phyloP scores from a whole-genome alignment of 2,888 invertebrate genomes.

The Xanthorhoe spadicearia region DNA sequence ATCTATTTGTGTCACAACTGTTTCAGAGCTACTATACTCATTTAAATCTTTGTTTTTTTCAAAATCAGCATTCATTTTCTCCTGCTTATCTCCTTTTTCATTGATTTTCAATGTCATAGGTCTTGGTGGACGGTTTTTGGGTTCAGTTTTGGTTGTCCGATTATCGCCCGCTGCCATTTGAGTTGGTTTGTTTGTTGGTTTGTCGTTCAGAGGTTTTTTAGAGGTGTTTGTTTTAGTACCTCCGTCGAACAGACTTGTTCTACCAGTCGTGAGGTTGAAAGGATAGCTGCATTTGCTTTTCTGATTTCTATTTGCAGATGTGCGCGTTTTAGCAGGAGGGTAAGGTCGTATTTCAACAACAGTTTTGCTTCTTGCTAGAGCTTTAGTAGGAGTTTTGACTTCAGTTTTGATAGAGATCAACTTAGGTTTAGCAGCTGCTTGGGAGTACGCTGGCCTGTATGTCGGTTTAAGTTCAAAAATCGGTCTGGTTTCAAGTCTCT shows the following conservation, averaged over 20 bases:
- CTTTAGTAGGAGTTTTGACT: slow-evolving; percentile 62
- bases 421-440: slow-evolving; percentile 82
- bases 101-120: slow-evolving; percentile 68
- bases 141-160: slow-evolving; percentile 64
- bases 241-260: slow-evolving; percentile 76
- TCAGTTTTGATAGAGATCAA: slow-evolving; percentile 63
- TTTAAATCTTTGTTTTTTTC: slow-evolving; percentile 70
- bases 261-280: slow-evolving; percentile 79
- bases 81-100: slow-evolving; percentile 65
- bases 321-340: slow-evolving; percentile 58
- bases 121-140: slow-evolving; percentile 64
- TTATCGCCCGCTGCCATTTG: slow-evolving; percentile 65
- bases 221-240: slow-evolving; percentile 51
- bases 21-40: slow-evolving; percentile 84
- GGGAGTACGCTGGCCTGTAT: slow-evolving; percentile 76
- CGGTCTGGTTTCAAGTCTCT: slow-evolving; percentile 51
- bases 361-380: slow-evolving; percentile 73
- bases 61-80: slow-evolving; percentile 55
- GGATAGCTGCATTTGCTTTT: slow-evolving; percentile 80
- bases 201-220: slow-evolving; percentile 53
- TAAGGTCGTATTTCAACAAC: slow-evolving; percentile 74
- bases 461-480: slow-evolving; percentile 54
- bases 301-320: slow-evolving; percentile 66
- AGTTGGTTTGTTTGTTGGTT: slow-evolving; percentile 44
- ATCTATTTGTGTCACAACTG: slow-evolving; percentile 78